phyloP scores from a whole-genome alignment of 92 coral and sea anemone genomes.

The Meandrina meandrites region DNA sequence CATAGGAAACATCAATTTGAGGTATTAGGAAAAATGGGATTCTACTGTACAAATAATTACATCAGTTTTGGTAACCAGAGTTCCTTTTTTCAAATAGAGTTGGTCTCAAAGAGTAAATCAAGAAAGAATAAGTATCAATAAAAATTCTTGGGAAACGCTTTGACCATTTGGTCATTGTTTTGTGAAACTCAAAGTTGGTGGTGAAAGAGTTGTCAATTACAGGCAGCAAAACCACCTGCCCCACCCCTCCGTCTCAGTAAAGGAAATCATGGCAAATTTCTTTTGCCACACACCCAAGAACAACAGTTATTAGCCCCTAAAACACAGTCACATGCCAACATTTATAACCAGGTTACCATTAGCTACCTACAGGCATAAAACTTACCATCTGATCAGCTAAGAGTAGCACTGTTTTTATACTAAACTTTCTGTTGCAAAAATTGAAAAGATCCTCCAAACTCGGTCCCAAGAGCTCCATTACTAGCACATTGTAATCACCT shows the following conservation, averaged over 20 bases:
- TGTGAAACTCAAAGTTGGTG: too few relatives aligned
- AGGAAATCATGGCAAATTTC: too few relatives aligned
- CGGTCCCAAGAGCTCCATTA: constrained; percentile 99
- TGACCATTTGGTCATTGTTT: too few relatives aligned
- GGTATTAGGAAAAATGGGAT: not conserved
- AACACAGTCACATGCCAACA: not conserved
- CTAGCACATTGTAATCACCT: constrained; percentile 97
- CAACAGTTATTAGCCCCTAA: not conserved
- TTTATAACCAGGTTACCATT: too few relatives aligned
- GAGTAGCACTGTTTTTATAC: constrained; percentile 95
- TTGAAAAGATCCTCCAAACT: constrained; percentile 98
- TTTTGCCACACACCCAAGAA: not conserved
- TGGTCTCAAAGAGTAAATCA: too few relatives aligned
- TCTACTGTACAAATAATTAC: not conserved
- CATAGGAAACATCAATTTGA: too few relatives aligned
- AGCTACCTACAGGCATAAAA: not conserved
- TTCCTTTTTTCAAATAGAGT: not conserved
- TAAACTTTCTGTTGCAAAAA: constrained; percentile 97
- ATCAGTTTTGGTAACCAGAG: not conserved
- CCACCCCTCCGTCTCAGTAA: too few relatives aligned
- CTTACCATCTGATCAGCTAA: constrained; percentile 98
- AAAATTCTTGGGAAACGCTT: too few relatives aligned
- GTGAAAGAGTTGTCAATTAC: too few relatives aligned
- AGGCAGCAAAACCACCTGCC: too few relatives aligned
- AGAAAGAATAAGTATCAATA: too few relatives aligned